Evolutionary conservation across 2,113 vertebrate species (phyloP), one percentile per base, ranked within the genome.

Genomic region (Lamprologus sp.): DNA sequence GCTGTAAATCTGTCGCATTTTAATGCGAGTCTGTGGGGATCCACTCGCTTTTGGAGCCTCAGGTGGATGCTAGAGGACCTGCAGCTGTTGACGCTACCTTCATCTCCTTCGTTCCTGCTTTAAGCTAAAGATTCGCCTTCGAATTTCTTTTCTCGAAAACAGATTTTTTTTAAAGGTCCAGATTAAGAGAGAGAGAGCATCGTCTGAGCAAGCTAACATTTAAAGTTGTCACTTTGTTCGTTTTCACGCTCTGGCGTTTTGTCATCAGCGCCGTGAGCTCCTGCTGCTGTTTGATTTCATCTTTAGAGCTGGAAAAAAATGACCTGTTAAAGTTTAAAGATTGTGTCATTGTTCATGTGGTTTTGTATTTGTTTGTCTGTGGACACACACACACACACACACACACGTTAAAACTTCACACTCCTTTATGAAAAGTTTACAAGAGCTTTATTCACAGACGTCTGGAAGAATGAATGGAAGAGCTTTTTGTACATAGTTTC

Each of bases 401-500:
- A 83, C 79, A 88, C 51, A 56, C 26, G 94, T 96, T 94, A 77
- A 93, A 95, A 95, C 96, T 56, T 87, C 96, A 95, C 96, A 96
- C 96, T 56, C 84, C 75, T 84, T 65, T 97, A 35, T 68, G 77
- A 54, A 31, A 77, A 49, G 97, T 96, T 97, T 97, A 97, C 97
- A 97, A 97, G 97, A 97, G 97, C 96, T 97, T 97, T 97, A 97
- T 96, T 96, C 96, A 95, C 97, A 97, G 79, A 97, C 95, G 85
- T 93, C 81, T 95, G 95, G 83, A 89, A 94, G 91, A 95, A 95
- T 94, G 97, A 97, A 96, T 97, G 96, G 97, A 97, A 97, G 96
- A 96, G 95, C 80, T 89, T 93, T 88, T 88, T 99, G 98, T 99
- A 99, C 97, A 98, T 98, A 98, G 90, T 97, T 77, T 97, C 84